phyloP scores from a whole-genome alignment of 2,888 invertebrate species.

The Stenoptilia bipunctidactyla region DNA sequence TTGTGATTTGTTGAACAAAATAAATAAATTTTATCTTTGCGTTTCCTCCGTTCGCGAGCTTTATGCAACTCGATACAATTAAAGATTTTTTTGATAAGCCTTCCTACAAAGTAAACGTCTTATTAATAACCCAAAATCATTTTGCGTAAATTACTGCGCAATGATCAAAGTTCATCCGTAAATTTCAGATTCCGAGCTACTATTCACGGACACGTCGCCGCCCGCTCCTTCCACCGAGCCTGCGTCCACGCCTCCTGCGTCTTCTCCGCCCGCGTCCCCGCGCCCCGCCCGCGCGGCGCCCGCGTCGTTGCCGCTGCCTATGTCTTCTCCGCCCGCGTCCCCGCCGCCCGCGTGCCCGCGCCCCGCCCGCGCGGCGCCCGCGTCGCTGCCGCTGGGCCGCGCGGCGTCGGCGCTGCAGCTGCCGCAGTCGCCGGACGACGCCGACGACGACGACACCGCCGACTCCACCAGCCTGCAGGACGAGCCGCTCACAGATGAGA shows the following conservation, averaged over 20 bases:
- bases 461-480: constrained; percentile 38
- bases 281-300: constrained; percentile 5
- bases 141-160: no score
- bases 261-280: constrained; percentile 5
- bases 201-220: constrained; percentile 23
- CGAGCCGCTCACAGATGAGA: constrained; percentile 23
- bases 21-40: no score
- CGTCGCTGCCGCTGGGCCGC: constrained; percentile 8
- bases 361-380: constrained; percentile 10
- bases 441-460: constrained; percentile 16
- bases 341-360: constrained; percentile 4
- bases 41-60: no score
- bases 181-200: constrained; percentile 44
- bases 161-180: no score
- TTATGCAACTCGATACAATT: no score
- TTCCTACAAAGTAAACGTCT: no score
- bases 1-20: no score
- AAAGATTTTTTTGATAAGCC: no score
- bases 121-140: no score
- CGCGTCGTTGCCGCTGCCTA: constrained; percentile 4
- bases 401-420: constrained; percentile 8
- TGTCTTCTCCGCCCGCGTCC: constrained; percentile 7
- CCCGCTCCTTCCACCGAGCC: constrained; percentile 4
- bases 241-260: constrained; percentile 7
- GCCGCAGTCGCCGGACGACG: constrained; percentile 17